Evolutionary conservation across 1,140 invertebrate species (phyloP).

Genomic region (Microplitis demolitor): DNA sequence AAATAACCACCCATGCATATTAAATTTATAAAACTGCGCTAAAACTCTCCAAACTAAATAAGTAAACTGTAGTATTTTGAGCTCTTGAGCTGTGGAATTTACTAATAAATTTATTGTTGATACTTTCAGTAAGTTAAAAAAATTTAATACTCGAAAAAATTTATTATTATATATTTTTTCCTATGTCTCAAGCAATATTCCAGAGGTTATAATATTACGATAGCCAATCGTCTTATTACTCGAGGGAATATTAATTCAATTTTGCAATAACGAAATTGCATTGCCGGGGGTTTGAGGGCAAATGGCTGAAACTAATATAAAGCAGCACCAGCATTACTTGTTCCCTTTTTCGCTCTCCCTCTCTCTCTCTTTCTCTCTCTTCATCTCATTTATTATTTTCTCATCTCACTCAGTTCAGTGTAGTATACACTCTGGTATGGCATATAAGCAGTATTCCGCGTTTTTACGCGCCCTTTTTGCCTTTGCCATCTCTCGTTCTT

Average conservation of each 20-base stretch:
- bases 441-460: conserved; percentile 36
- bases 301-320: conserved; percentile 22
- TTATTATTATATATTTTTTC: neutral
- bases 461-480: conserved; percentile 26
- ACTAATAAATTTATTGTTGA: too few relatives aligned
- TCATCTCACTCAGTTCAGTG: neutral
- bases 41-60: too few relatives aligned
- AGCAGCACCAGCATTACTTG: neutral
- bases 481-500: conserved; percentile 9
- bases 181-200: neutral
- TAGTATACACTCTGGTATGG: neutral
- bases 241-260: conserved; percentile 19
- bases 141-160: neutral
- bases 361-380: conserved; percentile 2
- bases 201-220: neutral
- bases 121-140: neutral
- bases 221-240: conserved; percentile 7
- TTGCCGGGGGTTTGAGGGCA: neutral
- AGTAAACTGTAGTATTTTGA: too few relatives aligned
- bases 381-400: neutral
- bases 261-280: conserved; percentile 22
- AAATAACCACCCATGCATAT: too few relatives aligned
- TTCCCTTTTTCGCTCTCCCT: too few relatives aligned
- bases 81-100: too few relatives aligned
- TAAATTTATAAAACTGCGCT: too few relatives aligned